Evolutionary conservation across 2,888 invertebrate genomes (phyloP), one percentile per base, ranked within the genome.

Genomic region (Petrophora chlorosata): DNA sequence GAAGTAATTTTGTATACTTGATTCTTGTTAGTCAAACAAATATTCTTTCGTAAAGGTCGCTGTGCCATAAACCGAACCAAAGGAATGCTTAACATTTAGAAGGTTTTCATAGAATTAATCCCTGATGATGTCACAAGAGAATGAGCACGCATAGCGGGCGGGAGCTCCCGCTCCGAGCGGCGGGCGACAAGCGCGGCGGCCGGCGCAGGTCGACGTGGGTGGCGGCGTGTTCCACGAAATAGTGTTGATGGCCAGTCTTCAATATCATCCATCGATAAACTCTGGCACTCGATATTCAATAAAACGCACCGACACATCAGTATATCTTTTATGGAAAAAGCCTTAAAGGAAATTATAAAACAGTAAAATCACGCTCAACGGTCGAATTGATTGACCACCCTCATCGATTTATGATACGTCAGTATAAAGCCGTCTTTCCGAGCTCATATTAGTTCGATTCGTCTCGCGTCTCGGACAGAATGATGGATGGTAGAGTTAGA

Each of bases 161-260:
- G 56, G 61, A 67, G 67, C 63, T 66, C 64, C 65, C 60, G 59
- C 65, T 48, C 56, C n/a, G n/a, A 62, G 59, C 66, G 70, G 62
- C 61, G 32, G 35, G 36, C 23, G 33, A 32, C 30, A 23, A 13
- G 12, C 29, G 41, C 33, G 13, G 35, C 28, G 38, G 10, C 12
- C 29, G 40, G 22, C 36, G 28, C 38, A 38, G 43, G 43, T 72
- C 86, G 61, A 79, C 86, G 81, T 86, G 87, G 87, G 88, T 87
- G 87, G 86, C 81, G 84, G 82, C 79, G 66, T 75, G 68, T 85
- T 86, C 83, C 76, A 79, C 79, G 85, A 81, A 83, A 77, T 76
- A 76, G 72, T 77, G 76, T 75, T 73, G 76, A 78, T 74, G 75
- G 76, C 67, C 75, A 70, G 66, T 59, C 57, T 65, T 67, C 63